phyloP scores from a whole-genome alignment of 1,140 invertebrate genomes.

The Adelges cooleyi region DNA sequence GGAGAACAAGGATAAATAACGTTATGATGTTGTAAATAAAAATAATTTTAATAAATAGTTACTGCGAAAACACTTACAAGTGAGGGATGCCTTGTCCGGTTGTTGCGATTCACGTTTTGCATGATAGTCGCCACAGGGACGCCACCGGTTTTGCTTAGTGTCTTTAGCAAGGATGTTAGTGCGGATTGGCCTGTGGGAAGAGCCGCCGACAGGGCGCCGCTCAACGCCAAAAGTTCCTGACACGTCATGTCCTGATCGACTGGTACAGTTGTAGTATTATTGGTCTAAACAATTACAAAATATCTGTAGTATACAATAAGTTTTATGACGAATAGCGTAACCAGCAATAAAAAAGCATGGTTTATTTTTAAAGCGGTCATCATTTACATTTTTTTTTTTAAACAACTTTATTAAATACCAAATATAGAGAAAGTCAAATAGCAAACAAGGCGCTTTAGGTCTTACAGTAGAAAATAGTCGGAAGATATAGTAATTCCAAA shows the following conservation, averaged over 20 bases:
- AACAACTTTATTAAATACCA: no score
- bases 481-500: no score
- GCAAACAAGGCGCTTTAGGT: no score
- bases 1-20: not conserved
- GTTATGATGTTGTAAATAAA: no score
- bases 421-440: no score
- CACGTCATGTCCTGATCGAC: conserved; percentile 61
- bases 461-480: no score
- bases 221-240: conserved; percentile 79
- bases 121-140: not conserved
- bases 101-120: conserved; percentile 3
- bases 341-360: no score
- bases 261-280: not conserved
- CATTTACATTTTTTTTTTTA: no score
- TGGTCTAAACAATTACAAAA: not conserved
- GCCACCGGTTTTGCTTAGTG: conserved; percentile 51
- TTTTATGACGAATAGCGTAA: no score
- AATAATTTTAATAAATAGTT: not conserved
- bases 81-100: not conserved
- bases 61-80: not conserved
- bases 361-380: no score
- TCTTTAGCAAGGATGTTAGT: conserved; percentile 65
- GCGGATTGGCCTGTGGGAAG: conserved; percentile 77
- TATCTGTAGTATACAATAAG: no score
- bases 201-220: conserved; percentile 79